Evolutionary conservation across 2,888 invertebrate species (phyloP).

Genomic region (Allygus modestus): DNA sequence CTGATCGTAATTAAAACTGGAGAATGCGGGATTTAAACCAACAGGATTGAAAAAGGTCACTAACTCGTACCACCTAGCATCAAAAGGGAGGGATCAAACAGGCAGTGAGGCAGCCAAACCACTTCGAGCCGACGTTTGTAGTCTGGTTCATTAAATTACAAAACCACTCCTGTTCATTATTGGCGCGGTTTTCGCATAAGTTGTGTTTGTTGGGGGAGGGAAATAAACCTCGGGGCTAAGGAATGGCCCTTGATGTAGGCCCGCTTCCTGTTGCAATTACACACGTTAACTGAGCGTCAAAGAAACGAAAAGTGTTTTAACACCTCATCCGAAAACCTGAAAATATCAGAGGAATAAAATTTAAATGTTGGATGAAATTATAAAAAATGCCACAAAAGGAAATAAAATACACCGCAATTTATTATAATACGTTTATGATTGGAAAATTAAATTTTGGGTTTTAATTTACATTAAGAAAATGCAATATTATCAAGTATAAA

Average conservation of each 20-base stretch:
- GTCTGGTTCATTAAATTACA: constrained; percentile 50
- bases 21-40: background rate
- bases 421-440: too few species aligned
- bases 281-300: background rate
- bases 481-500: too few species aligned
- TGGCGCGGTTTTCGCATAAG: constrained; percentile 36
- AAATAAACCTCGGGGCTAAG: background rate
- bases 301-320: too few species aligned
- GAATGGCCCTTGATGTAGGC: background rate
- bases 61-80: background rate
- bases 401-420: too few species aligned
- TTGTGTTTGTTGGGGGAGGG: constrained; percentile 8
- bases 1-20: background rate
- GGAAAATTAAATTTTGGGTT: too few species aligned
- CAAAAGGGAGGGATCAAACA: background rate
- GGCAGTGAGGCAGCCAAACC: background rate
- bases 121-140: constrained; percentile 23
- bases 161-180: constrained; percentile 44
- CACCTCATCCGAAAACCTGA: too few species aligned
- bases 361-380: too few species aligned
- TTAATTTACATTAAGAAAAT: too few species aligned
- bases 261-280: background rate
- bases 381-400: too few species aligned
- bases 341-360: too few species aligned
- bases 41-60: background rate